Evolutionary conservation across 35 echinoderm and acorn worm species (phyloP).

Genomic region (Holothuria glaberrima): DNA sequence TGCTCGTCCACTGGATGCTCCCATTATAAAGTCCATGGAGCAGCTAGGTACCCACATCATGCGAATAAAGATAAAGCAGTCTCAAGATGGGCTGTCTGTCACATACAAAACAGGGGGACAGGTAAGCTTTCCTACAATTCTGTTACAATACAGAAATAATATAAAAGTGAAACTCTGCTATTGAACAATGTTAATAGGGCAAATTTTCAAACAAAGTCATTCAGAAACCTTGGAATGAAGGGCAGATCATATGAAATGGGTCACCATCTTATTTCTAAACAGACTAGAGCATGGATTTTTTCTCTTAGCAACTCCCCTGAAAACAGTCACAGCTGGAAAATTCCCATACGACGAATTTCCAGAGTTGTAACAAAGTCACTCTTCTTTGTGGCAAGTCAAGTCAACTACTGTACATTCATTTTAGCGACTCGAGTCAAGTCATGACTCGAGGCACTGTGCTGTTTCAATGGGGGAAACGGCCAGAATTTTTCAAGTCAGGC

Average conservation of each 20-base stretch:
- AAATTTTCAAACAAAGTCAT: too few species aligned
- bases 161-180: not conserved
- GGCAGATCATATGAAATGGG: not conserved
- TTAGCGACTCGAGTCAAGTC: too few species aligned
- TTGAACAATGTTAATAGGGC: not conserved
- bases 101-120: slow-evolving; percentile 27
- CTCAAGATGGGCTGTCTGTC: slow-evolving; percentile 12
- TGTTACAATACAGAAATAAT: not conserved
- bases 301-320: too few species aligned
- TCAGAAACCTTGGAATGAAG: not conserved
- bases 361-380: too few species aligned
- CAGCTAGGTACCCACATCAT: not conserved
- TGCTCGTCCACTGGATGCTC: slow-evolving; percentile 5
- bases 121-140: not conserved
- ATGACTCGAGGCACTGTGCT: too few species aligned
- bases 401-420: too few species aligned
- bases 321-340: not conserved
- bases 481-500: too few species aligned
- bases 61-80: not conserved
- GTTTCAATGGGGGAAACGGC: too few species aligned
- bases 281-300: not conserved
- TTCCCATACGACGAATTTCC: not conserved
- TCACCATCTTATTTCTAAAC: too few species aligned
- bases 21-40: slow-evolving; percentile 12
- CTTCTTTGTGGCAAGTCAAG: too few species aligned